These are phyloP conservation scores for Macropis europaea DNA, from an alignment of 2,888 invertebrate species.

Conservation along the genomic window DNA sequence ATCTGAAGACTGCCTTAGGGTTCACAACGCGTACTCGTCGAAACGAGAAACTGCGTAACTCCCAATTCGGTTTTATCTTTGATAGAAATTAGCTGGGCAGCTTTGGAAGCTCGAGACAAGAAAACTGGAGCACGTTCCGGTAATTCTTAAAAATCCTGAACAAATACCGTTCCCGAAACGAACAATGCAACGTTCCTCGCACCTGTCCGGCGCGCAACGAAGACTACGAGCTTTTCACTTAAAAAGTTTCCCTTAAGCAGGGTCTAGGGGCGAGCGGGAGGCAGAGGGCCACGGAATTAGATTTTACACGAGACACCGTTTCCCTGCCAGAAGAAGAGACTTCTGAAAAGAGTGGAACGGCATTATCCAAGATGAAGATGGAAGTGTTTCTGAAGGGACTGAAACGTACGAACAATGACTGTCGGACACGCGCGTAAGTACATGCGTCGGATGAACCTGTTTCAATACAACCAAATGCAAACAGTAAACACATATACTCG, in stretches of 20 bases:
- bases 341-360: constrained; percentile 48
- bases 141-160: constrained; percentile 42
- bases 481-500: background rate
- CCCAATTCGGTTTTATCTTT: background rate
- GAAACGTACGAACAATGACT: constrained; percentile 42
- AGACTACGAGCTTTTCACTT: constrained; percentile 62
- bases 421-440: constrained; percentile 33
- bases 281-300: constrained; percentile 56
- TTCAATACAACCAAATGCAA: background rate
- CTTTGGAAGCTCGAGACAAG: constrained; percentile 8
- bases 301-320: constrained; percentile 61
- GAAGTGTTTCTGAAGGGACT: constrained; percentile 39
- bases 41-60: too few relatives aligned
- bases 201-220: constrained; percentile 37
- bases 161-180: constrained; percentile 30
- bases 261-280: constrained; percentile 43
- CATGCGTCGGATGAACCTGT: constrained; percentile 24
- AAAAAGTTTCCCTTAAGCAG: constrained; percentile 64
- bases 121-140: constrained; percentile 36
- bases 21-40: too few relatives aligned
- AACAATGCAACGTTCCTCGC: constrained; percentile 30
- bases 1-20: too few relatives aligned
- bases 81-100: constrained; percentile 12
- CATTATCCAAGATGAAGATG: constrained; percentile 47
- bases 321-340: constrained; percentile 37